Evolutionary conservation across 2,888 invertebrate species (phyloP), one percentile per base, ranked within the genome.

Genomic region (Apodemia zela): DNA sequence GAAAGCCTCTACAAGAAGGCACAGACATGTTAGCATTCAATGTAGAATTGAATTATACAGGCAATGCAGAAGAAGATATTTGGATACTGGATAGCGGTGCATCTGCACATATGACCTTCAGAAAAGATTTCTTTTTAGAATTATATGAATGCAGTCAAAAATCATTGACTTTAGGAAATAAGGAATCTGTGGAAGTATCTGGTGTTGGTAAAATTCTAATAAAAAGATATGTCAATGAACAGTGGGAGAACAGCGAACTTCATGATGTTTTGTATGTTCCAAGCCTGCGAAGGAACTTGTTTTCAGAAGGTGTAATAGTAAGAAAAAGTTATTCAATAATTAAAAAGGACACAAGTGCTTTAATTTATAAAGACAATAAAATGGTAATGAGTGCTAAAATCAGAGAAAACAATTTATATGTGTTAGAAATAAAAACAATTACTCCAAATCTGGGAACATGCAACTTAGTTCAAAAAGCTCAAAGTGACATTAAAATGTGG

Each of bases 121-220:
- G 21, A 21, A 21, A 21, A 21, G 21, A 21, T 21, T 21, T 21
- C 21, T 21, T 21, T 21, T 21, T 21, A 21, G 21, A 21, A 21
- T 21, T 21, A 21, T 21, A 21, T 21, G 21, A 21, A 21, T 21
- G 21, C 21, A 21, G 35, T n/a, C 59, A 69, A n/a, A 70, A 64
- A 21, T 21, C 51, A 38, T 21, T 75, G 35, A 70, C 47, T 62
- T 67, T 75, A 15, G 73, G 72, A 17, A 74, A 76, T 21, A 47
- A 73, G 65, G 62, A 73, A 1, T 7, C 17, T 0, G 10, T 73
- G 0, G 64, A 73, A 68, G 73, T 76, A 2, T 6, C 4, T 61
- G 76, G 74, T 0, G 59, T 62, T 6, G 74, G 75, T 7, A 70
- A 42, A 6, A 51, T 75, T 0, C 17, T 73, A 18, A 74, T 76